A percentile compares a stretch with the other conserved stretches of the same genome.
phyloP scores from a whole-genome alignment of 2,797 vertebrate species.

The Acestrorhynchus altus region DNA sequence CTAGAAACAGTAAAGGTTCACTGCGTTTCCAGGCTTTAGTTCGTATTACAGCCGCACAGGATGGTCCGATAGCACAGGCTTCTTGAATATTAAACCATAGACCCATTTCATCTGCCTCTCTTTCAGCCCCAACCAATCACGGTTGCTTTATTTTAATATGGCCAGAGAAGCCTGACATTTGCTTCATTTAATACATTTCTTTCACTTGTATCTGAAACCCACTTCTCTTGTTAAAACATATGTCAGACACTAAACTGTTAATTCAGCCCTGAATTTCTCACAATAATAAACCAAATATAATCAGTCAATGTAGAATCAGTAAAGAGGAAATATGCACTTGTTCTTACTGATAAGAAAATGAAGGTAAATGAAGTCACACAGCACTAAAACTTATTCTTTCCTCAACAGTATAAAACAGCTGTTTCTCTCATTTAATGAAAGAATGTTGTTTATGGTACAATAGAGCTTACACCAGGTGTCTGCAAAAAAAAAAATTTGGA shows the following conservation, averaged over 20 bases:
- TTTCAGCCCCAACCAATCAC: not conserved
- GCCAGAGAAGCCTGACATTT: not conserved
- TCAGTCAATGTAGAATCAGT: not conserved
- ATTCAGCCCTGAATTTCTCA: not conserved
- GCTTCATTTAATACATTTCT: not conserved
- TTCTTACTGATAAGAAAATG: too few species aligned
- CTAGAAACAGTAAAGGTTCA: conserved; percentile 14
- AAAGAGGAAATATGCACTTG: not conserved
- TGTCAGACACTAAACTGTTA: not conserved
- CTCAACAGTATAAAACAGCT: too few species aligned
- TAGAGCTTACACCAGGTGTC: too few species aligned
- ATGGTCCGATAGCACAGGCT: conserved; percentile 5
- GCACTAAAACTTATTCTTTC: too few species aligned
- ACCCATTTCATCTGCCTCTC: conserved; percentile 9
- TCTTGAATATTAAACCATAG: conserved; percentile 9
- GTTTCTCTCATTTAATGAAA: too few species aligned
- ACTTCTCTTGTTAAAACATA: not conserved
- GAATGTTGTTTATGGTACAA: too few species aligned
- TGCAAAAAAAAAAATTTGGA: too few species aligned
- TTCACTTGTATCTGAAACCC: not conserved
- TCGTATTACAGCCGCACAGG: not conserved
- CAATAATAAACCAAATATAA: too few species aligned
- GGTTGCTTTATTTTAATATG: not conserved
- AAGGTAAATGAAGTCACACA: too few species aligned
- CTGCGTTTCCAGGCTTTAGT: not conserved